These are phyloP conservation scores for Monoplex corrugatus DNA, from an alignment of 2,888 invertebrate genomes.

Conservation along the genomic window DNA sequence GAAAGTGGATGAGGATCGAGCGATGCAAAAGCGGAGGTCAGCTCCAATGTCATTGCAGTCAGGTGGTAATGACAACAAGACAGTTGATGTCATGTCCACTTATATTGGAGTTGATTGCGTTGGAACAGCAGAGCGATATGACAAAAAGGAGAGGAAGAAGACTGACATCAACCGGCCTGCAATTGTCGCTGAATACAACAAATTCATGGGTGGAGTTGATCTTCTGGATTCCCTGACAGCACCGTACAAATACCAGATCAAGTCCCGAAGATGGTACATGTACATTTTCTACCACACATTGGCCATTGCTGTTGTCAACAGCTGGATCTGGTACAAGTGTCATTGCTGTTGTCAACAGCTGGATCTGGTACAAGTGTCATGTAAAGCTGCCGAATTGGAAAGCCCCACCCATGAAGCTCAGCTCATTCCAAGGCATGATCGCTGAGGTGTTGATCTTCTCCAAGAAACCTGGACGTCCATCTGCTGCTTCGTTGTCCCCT, in stretches of 20 bases:
- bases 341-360: constrained; percentile 56
- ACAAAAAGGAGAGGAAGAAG: constrained; percentile 45
- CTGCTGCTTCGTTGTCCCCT: neutral
- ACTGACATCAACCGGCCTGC: constrained; percentile 42
- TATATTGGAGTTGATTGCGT: constrained; percentile 48
- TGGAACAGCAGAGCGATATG: constrained; percentile 28
- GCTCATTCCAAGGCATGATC: constrained; percentile 44
- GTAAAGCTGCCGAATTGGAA: constrained; percentile 41
- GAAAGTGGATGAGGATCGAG: constrained; percentile 55
- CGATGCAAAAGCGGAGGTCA: constrained; percentile 55
- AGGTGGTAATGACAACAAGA: constrained; percentile 62
- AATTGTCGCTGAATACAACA: constrained; percentile 52
- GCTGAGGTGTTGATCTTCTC: neutral
- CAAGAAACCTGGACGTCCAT: neutral
- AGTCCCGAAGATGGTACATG: constrained; percentile 56
- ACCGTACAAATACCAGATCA: constrained; percentile 44
- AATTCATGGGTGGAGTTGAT: constrained; percentile 54
- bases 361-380: constrained; percentile 55
- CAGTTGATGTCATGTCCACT: constrained; percentile 53
- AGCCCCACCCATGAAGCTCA: constrained; percentile 45
- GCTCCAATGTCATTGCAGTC: constrained; percentile 51
- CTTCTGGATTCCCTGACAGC: constrained; percentile 48
- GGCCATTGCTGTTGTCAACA: constrained; percentile 55
- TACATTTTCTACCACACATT: constrained; percentile 58
- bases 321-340: no score